A percentile compares a stretch with the other conserved stretches of the same genome.
phyloP scores from a whole-genome alignment of 2,797 vertebrate species.

The Melanotaenia maccullochi region DNA sequence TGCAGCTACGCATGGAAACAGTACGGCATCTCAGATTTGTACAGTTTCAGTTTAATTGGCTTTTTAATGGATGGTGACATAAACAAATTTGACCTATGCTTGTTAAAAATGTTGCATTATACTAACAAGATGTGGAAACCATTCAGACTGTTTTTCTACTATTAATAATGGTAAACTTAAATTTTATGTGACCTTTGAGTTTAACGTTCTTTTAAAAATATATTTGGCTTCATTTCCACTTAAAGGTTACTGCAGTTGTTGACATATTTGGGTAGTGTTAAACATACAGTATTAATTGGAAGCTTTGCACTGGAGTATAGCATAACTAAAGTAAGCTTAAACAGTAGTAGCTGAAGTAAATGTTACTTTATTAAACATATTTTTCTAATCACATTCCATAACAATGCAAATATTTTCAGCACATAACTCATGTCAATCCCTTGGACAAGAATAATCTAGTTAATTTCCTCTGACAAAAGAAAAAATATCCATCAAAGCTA shows the following conservation, averaged over 20 bases:
- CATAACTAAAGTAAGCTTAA: too few relatives aligned
- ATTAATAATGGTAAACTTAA: too few relatives aligned
- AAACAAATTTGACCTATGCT: neutral
- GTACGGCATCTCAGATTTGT: neutral
- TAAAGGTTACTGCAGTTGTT: too few relatives aligned
- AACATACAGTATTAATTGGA: too few relatives aligned
- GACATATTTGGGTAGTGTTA: too few relatives aligned
- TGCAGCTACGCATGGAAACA: slow-evolving; percentile 5
- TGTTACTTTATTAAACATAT: too few relatives aligned
- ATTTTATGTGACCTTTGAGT: too few relatives aligned
- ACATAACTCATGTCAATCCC: neutral
- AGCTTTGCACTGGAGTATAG: too few relatives aligned
- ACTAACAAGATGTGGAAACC: neutral
- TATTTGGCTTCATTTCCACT: too few relatives aligned
- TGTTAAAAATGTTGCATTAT: neutral
- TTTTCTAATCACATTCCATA: too few relatives aligned
- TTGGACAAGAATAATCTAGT: neutral
- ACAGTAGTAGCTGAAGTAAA: too few relatives aligned
- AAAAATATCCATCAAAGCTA: neutral
- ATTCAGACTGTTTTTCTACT: neutral
- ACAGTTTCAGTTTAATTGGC: neutral
- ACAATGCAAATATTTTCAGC: neutral
- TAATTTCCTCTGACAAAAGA: neutral
- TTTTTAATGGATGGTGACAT: neutral
- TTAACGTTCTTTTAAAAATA: too few relatives aligned